Conservation (phyloP, 2,113 vertebrate genomes). For the Hassar affinis region DNA sequence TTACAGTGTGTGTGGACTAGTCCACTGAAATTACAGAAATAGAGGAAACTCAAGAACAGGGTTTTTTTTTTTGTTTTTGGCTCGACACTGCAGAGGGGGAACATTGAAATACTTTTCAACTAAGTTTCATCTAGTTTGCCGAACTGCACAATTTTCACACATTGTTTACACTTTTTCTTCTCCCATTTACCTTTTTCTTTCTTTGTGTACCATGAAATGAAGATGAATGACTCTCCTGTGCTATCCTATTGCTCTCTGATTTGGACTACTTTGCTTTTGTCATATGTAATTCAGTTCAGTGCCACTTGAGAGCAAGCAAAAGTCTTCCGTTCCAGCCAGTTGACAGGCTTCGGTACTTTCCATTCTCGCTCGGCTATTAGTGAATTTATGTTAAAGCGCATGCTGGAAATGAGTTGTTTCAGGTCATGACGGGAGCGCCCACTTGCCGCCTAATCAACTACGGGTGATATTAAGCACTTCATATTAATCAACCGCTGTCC, state of each 20-base stretch:
- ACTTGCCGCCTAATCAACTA: constrained; percentile 36
- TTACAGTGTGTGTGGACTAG: background rate
- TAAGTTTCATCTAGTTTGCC: background rate
- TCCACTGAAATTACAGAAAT: background rate
- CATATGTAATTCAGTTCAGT: constrained; percentile 46
- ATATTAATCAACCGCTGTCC: constrained; percentile 50
- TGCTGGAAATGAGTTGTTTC: constrained; percentile 39
- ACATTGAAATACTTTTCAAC: background rate
- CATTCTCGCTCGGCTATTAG: constrained; percentile 38
- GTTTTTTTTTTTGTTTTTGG: background rate
- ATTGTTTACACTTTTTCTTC: background rate
- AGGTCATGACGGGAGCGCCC: constrained; percentile 7
- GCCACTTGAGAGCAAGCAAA: constrained; percentile 39
- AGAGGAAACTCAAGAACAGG: background rate
- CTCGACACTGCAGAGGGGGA: too few species aligned
- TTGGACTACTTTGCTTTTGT: constrained; percentile 50
- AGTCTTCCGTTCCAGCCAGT: constrained; percentile 30
- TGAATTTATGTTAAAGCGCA: constrained; percentile 42
- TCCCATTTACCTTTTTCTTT: background rate
- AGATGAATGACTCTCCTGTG: constrained; percentile 51
- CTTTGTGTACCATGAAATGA: constrained; percentile 34
- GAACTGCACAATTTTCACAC: constrained; percentile 16
- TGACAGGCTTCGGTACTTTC: constrained; percentile 44
- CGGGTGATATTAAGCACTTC: constrained; percentile 36
- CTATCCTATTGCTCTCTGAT: constrained; percentile 45